A percentile compares a stretch with the other conserved stretches of the same genome.
Evolutionary conservation across 2,797 vertebrate species (phyloP).

Genomic region (Cirrhinus mrigala): DNA sequence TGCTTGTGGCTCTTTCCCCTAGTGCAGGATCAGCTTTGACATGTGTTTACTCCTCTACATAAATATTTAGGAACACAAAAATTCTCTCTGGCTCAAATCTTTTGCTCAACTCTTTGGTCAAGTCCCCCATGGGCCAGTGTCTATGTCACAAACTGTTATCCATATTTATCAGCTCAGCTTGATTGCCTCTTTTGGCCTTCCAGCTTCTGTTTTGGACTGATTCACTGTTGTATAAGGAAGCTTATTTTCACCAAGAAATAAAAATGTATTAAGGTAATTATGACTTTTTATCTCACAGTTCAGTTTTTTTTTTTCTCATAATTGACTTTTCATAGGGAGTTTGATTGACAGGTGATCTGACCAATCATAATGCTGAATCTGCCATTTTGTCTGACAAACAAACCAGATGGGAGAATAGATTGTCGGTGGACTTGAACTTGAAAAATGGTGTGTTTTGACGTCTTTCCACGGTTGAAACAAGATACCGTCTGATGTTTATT

Average conservation of each 20-base stretch:
- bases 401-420: too few relatives aligned
- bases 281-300: too few relatives aligned
- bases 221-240: background rate
- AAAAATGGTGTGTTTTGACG: too few relatives aligned
- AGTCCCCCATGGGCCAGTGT: constrained; percentile 45
- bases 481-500: background rate
- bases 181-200: constrained; percentile 12
- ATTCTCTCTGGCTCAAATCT: constrained; percentile 50
- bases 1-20: constrained; percentile 44
- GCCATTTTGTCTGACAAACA: too few relatives aligned
- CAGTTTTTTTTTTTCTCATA: background rate
- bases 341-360: background rate
- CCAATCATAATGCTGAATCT: background rate
- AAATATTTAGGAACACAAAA: constrained; percentile 66
- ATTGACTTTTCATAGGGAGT: background rate
- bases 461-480: too few relatives aligned
- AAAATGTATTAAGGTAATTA: background rate
- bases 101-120: constrained; percentile 56
- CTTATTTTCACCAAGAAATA: background rate
- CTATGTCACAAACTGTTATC: constrained; percentile 58
- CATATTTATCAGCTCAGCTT: constrained; percentile 54
- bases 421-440: too few relatives aligned
- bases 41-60: constrained; percentile 60
- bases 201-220: background rate
- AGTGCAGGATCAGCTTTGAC: constrained; percentile 60